These are phyloP conservation scores for Anoplius nigerrimus DNA, from an alignment of 2,888 invertebrate genomes.

Conservation along the genomic window DNA sequence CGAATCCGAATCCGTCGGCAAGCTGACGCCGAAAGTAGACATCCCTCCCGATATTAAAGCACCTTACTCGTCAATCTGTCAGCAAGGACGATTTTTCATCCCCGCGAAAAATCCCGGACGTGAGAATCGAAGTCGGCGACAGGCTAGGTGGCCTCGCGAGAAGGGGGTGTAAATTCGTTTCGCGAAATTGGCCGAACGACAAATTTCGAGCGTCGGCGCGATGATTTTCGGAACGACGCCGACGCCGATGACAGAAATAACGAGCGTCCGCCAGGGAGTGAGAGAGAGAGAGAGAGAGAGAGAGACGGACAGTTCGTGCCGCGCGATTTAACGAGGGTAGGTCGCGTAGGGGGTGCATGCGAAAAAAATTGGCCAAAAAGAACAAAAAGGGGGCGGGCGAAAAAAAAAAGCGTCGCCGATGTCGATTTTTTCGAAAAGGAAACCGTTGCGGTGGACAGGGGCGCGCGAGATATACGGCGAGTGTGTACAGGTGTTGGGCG, in stretches of 20 bases:
- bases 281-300: constrained; percentile 13
- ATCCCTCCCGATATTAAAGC: constrained; percentile 24
- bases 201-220: neutral
- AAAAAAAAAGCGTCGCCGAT: too few relatives aligned
- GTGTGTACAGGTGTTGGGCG: too few relatives aligned
- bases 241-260: neutral
- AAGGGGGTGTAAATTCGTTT: constrained; percentile 34
- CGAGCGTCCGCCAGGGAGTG: neutral
- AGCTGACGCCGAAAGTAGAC: constrained; percentile 1
- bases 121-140: neutral
- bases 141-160: constrained; percentile 18
- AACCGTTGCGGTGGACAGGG: too few relatives aligned
- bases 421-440: neutral
- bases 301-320: constrained; percentile 8
- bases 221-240: too few relatives aligned
- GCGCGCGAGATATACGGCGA: too few relatives aligned
- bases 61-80: constrained; percentile 30
- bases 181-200: constrained; percentile 10
- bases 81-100: constrained; percentile 8
- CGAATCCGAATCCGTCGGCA: constrained; percentile 1
- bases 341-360: neutral
- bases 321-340: neutral
- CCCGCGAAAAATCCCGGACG: too few relatives aligned
- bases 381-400: too few relatives aligned
- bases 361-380: too few relatives aligned